Base-by-base conservation (phyloP, 35 echinoderm and acorn worm genomes). In the Hemicentrotus pulcherrimus region DNA sequence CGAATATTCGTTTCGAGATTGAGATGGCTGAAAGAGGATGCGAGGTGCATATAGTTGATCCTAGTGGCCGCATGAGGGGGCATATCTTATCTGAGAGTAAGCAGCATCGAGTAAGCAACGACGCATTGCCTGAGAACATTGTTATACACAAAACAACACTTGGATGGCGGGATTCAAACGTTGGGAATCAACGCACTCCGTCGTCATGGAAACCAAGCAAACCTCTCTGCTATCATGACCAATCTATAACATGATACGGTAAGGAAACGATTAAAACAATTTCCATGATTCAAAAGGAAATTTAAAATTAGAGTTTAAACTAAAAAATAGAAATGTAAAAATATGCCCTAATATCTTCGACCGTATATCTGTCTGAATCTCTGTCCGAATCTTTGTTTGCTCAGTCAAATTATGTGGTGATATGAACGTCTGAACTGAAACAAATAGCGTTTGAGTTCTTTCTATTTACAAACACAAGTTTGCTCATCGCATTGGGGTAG, bases 21-120 rank as follows among this genome's bases (percentile, higher is more conserved):
- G 97, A 97, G 14, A 93, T 97, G 94, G 95, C 96, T 4, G 94
- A 96, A 45, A 86, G 41, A 22, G 97, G 96, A 47, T 98, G 96
- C 47, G 97, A 98, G 86, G 97, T 98, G 16, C 97, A 98, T 45
- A 94, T 97, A 9, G 97, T 98, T 85, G 95, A 97, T 91, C 97
- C 97, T 13, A 97, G 86, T 32, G 47, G 96, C 0, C 91, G 86
- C 65, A 95, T 91, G 58, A 86, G 89, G 61, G 46, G 78, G 61
- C 85, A 92, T 28, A 86, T 70, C 33, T 46, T 46, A 19, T 71
- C 96, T 47, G 19, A 61, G 50, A 31, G 32, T 55, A 47, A 15
- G 86, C 46, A 78, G n/a, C 65, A 78, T 78, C 15, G 65, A 22
- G 65, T 78, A 8, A 18, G 22, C 19, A 78, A n/a, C 18, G 65